These are phyloP conservation scores for Bovichtus variegatus DNA, from an alignment of 2,797 vertebrate genomes.

Conservation along the genomic window DNA sequence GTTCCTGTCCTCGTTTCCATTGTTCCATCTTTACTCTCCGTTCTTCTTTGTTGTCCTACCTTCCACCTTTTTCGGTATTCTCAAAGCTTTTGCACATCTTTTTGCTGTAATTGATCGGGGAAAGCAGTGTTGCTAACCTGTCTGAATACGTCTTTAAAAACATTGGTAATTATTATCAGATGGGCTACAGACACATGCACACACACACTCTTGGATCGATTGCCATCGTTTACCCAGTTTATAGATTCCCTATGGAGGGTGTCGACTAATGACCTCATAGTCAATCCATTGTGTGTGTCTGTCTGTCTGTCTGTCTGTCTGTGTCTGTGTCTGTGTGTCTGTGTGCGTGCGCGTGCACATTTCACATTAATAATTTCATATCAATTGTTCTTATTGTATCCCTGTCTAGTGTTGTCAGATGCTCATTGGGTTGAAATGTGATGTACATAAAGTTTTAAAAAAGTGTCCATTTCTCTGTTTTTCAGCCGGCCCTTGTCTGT, in stretches of 20 bases:
- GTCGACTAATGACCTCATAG: conserved; percentile 56
- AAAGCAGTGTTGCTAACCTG: conserved; percentile 32
- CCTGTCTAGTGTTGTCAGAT: neutral
- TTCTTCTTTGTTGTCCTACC: neutral
- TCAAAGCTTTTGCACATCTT: neutral
- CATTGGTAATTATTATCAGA: conserved; percentile 32
- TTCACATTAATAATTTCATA: neutral
- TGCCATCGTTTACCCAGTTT: conserved; percentile 31
- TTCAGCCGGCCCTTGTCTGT: conserved; percentile 92
- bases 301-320: neutral
- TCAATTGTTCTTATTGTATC: neutral
- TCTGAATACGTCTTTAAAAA: conserved; percentile 26
- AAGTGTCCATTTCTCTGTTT: neutral
- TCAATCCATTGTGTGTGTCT: conserved; percentile 15
- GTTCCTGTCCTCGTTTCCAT: neutral
- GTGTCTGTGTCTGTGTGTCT: neutral
- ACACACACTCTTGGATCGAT: conserved; percentile 3
- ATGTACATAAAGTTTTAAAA: conserved; percentile 2
- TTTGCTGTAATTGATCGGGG: conserved; percentile 37
- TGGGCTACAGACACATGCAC: neutral
- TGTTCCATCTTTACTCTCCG: neutral
- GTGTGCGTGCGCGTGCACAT: neutral
- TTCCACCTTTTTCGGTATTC: neutral
- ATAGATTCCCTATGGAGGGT: conserved; percentile 38
- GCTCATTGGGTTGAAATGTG: neutral